Conservation (phyloP, 2,113 vertebrate species). For the Marcusenius ussheri region DNA sequence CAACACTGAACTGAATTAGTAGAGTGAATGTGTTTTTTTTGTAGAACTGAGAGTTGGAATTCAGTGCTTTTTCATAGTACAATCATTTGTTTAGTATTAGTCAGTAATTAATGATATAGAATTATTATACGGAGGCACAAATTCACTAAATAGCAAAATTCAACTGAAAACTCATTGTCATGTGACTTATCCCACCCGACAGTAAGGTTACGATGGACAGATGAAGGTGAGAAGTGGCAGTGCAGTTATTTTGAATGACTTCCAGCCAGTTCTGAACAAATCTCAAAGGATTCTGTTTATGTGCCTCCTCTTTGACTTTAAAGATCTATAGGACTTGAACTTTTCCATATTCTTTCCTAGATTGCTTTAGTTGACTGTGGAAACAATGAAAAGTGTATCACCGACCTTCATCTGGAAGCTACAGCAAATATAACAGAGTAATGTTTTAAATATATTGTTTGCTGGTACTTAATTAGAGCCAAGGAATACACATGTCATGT, state of each 20-base stretch:
- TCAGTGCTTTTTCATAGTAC: background rate
- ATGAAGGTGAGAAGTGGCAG: background rate
- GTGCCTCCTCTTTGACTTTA: background rate
- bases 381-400: constrained; percentile 72
- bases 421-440: constrained; percentile 57
- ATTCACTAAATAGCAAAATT: background rate
- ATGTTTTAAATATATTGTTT: constrained; percentile 4
- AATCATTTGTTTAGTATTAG: background rate
- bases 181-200: background rate
- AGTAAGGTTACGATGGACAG: background rate
- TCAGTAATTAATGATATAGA: background rate
- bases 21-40: background rate
- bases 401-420: constrained; percentile 73
- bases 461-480: background rate
- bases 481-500: background rate
- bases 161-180: background rate
- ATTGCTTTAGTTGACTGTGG: constrained; percentile 91
- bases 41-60: background rate
- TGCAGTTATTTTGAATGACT: background rate
- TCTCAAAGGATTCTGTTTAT: background rate
- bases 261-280: background rate
- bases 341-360: constrained; percentile 50
- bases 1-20: background rate
- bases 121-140: background rate
- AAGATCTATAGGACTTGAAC: background rate